Base-by-base conservation (phyloP, 2,113 vertebrate species). In the Colossoma macropomum region DNA sequence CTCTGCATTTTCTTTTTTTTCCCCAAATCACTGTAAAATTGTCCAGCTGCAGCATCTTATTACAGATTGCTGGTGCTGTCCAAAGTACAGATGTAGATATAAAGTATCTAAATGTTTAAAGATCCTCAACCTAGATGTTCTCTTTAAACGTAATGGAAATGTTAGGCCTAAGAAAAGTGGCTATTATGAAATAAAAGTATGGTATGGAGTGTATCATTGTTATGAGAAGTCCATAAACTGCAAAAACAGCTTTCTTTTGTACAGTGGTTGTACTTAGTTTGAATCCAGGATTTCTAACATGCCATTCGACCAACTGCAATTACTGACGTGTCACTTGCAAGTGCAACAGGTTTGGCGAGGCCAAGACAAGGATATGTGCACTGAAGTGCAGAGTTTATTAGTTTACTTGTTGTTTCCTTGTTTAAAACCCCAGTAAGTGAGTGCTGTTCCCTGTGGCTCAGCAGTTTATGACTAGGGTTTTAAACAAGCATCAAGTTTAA, bases 291-390 rank as follows among this genome's bases (percentile, higher is more conserved):
- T 50, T 50, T 15, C 9, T 10, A 50, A 50, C 13, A 15, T 13
- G 17, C 17, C 52, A 54, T 4, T 1, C 2, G 52, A 15, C 13
- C 13, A 17, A 54, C 17, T 19, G 52, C 52, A 54, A 8, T 2
- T 1, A 23, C 6, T 69, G 21, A 69, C 1, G 1, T 56, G 19
- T 21, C 32, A 19, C 63, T 32, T 32, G 17, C 30, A 69, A 38
- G 66, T 69, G 32, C 66, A 69, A 23, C 66, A 69, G 66, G 66
- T 69, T 69, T 69, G 34, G 66, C 19, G 4, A 21, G 66, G 21
- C 8, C 6, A 23, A 34, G 4, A 38, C 66, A 69, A 68, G 34
- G 28, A 32, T 38, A 69, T 23, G 66, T 32, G 63, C 12, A 25
- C 54, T 52, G 77, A 54, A 25, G 50, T 56, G 63, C 54, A 12